These are phyloP conservation scores for Tenthredo distinguenda DNA, from an alignment of 2,888 invertebrate species.

Conservation along the genomic window DNA sequence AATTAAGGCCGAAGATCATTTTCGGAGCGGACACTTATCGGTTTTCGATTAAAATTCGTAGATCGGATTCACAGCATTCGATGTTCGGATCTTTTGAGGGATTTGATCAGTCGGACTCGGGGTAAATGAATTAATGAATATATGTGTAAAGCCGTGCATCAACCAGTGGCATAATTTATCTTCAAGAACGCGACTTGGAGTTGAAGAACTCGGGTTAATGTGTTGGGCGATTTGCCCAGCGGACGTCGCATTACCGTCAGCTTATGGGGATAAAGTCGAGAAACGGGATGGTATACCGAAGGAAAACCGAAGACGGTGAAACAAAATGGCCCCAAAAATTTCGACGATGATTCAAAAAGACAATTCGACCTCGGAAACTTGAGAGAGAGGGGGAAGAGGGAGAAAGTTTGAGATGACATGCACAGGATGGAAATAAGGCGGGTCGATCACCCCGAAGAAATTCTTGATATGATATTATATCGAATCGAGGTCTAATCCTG, in stretches of 20 bases:
- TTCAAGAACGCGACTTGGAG: background rate
- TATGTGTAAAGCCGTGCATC: background rate
- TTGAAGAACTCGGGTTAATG: background rate
- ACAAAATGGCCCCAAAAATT: background rate
- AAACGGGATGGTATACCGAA: background rate
- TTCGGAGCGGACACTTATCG: background rate
- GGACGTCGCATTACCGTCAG: slow-evolving; percentile 69
- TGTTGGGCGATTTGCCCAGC: slow-evolving; percentile 63
- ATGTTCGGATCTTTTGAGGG: background rate
- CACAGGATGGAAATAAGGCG: background rate
- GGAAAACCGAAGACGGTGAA: background rate
- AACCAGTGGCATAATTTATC: background rate
- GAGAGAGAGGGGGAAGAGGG: background rate
- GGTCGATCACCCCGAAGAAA: background rate
- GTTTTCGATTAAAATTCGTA: background rate
- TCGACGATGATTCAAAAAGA: background rate
- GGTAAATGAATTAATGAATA: background rate
- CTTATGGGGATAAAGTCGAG: slow-evolving; percentile 59
- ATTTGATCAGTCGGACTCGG: background rate
- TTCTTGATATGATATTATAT: background rate
- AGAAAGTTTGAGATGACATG: background rate
- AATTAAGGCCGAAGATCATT: background rate
- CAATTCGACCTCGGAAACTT: background rate
- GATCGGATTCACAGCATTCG: background rate
- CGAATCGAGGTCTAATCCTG: background rate